Evolutionary conservation across 2,797 vertebrate genomes (phyloP).

Genomic region (Steatocranus sp.): DNA sequence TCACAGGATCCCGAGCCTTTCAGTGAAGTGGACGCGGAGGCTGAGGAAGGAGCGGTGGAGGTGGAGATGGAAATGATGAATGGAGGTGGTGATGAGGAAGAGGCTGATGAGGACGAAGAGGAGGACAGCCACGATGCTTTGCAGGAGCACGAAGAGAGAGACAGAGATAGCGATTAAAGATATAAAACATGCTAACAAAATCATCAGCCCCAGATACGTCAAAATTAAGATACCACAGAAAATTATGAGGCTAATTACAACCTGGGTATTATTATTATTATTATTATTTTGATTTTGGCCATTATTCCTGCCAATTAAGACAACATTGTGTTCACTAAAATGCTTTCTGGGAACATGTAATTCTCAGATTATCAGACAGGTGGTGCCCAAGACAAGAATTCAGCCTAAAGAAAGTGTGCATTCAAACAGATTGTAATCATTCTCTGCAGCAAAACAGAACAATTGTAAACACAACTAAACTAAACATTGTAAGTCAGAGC

Average conservation of each 20-base stretch:
- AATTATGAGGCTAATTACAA: not conserved
- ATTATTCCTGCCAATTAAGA: not conserved
- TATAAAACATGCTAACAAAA: not conserved
- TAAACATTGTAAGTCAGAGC: not conserved
- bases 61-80: conserved; percentile 77
- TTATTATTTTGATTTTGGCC: not conserved
- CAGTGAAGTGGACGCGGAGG: conserved; percentile 68
- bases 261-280: not conserved
- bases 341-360: not conserved
- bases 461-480: not conserved
- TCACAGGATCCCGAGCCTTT: conserved; percentile 76
- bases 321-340: not conserved
- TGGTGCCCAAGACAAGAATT: not conserved
- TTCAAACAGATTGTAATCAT: too few relatives aligned
- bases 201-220: not conserved
- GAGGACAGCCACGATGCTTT: conserved; percentile 80
- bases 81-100: conserved; percentile 72
- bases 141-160: conserved; percentile 78
- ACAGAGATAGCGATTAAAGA: conserved; percentile 87
- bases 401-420: not conserved
- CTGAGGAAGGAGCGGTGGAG: conserved; percentile 66
- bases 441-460: not conserved
- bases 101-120: conserved; percentile 64
- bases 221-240: not conserved
- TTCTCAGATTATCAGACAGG: not conserved